Base-by-base conservation (phyloP, 2,797 vertebrate genomes). In the Allobates femoralis region DNA sequence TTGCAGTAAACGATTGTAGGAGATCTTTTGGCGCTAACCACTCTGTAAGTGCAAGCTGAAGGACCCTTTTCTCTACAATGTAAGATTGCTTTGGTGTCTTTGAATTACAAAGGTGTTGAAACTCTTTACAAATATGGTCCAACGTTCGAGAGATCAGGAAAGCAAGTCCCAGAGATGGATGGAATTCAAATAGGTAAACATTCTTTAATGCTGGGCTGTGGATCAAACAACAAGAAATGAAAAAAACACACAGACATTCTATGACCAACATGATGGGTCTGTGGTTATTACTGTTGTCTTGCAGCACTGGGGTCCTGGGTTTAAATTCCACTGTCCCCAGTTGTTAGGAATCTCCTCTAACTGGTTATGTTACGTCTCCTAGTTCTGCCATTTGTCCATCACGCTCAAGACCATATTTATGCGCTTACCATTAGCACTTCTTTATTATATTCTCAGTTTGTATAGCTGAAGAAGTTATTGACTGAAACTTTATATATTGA, bases 131-230 rank as follows among this genome's bases (percentile, higher is more conserved):
- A 86, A 94, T 87, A 62, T 81, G 89, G 51, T 91, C 82, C 1
- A 96, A 90, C 50, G 86, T 81, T 46, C 90, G 87, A 84, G 93
- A 92, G 78, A 96, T 89, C 8, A 88, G 89, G 0, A 91, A 90
- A 0, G 91, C 90, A 85, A 94, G 89, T 69, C 90, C 93, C 75
- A 97, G 92, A 4, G 94, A 96, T n/a, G 94, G 92, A 28, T 96
- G 94, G 60, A 96, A 92, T 88, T 96, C 95, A 87, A 96, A 89
- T 41, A 95, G 92, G 89, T 92, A 94, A 16, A 91, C 66, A 18
- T 89, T 94, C 90, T 92, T 94, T 87, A 93, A 89, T 79, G 92
- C 84, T 50, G 93, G 89, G 87, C 93, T 97, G 91, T 58, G 51
- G 50, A 92, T 89, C 66, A 79, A 83, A 41, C 4, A 34, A 62